phyloP scores from a whole-genome alignment of 64 coral and sea anemone species.

The Platygyra sinensis region DNA sequence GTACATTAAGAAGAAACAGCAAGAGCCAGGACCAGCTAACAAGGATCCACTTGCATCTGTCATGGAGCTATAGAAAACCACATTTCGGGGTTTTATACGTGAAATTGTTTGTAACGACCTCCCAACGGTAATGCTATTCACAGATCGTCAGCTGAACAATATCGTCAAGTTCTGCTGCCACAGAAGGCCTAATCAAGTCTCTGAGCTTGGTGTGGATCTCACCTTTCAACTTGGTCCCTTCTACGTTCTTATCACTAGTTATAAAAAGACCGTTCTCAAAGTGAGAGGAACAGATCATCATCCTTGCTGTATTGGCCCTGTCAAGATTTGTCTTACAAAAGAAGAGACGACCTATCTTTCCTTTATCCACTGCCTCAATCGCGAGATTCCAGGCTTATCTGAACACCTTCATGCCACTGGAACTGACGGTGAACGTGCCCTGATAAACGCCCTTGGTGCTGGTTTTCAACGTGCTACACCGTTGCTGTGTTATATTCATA shows the following conservation, averaged over 20 bases:
- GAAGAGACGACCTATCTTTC: too few species aligned
- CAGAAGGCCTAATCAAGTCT: neutral
- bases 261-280: constrained; percentile 19
- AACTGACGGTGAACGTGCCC: too few species aligned
- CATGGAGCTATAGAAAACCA: constrained; percentile 59
- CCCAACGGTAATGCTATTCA: constrained; percentile 59
- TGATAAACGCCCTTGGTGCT: too few species aligned
- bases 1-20: neutral
- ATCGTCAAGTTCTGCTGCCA: constrained; percentile 38
- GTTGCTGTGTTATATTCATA: too few species aligned
- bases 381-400: too few species aligned
- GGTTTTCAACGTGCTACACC: too few species aligned
- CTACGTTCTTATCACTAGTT: constrained; percentile 19
- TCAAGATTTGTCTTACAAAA: constrained; percentile 36
- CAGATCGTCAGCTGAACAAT: constrained; percentile 28
- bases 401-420: too few species aligned
- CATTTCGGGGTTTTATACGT: constrained; percentile 51
- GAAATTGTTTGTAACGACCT: constrained; percentile 71
- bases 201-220: constrained; percentile 16
- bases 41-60: constrained; percentile 69
- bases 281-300: neutral
- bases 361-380: too few species aligned
- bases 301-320: neutral
- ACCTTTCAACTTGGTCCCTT: constrained; percentile 28
- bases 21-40: neutral